Evolutionary conservation across 2,888 invertebrate genomes (phyloP), one percentile per base, ranked within the genome.

Genomic region (Standfussiana lucernea): DNA sequence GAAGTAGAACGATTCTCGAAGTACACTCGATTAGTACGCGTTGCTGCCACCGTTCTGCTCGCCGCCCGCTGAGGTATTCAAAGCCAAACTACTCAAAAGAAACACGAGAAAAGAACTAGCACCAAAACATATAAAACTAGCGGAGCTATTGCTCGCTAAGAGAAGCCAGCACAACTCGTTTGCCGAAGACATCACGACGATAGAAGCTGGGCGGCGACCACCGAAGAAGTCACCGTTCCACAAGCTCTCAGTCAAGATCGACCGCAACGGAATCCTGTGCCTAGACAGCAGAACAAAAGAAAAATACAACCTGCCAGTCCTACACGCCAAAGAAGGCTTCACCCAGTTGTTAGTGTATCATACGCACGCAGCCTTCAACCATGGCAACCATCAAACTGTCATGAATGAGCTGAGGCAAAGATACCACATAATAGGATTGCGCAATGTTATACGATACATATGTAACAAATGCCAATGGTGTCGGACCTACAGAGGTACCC

Each of bases 31-130:
- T 56, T 56, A 28, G 6, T 56, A 15, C 56, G 56, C 4, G 56
- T 56, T 56, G 56, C 56, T 56, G 56, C 56, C 28, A 56, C 53
- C 53, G 53, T 56, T 56, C 53, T 56, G 53, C 53, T 56, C 53
- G 53, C 53, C 53, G 53, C 53, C 53, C 53, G 53, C 53, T 11
- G 53, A 53, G 53, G 53, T 53, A 53, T 53, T 53, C 5, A 53
- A 53, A 53, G 53, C 53, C 53, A 53, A 53, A 53, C 53, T 53
- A 53, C 53, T 53, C 53, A 53, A 53, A 53, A 53, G 53, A 53
- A 53, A 24, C 24, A 50, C 50, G 21, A 50, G 50, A 2, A 50
- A 10, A 10, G 50, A 50, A 50, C 50, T 50, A 0, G 50, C 50
- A n/a, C 50, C 50, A 24, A 50, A 8, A 2, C 50, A n/a, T 0